phyloP scores from a whole-genome alignment of 2,113 vertebrate species.

The Polyodon spathula region DNA sequence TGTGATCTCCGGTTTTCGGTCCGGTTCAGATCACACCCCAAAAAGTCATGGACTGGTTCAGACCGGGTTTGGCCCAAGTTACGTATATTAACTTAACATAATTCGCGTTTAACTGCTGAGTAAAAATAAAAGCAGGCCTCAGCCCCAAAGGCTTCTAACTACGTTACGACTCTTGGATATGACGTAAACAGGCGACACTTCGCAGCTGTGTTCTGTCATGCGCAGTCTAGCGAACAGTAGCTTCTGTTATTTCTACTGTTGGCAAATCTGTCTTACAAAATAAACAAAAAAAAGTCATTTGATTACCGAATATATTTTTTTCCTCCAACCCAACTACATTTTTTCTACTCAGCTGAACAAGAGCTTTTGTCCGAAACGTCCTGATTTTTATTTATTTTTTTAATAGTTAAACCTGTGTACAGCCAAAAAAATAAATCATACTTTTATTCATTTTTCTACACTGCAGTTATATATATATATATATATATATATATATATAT shows the following conservation, averaged over 20 bases:
- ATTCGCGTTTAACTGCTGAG: neutral
- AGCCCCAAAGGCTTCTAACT: conserved; percentile 37
- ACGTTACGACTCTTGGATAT: conserved; percentile 42
- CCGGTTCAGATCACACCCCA: conserved; percentile 34
- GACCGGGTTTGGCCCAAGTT: conserved; percentile 32
- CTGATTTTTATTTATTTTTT: too few species aligned
- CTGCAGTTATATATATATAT: too few species aligned
- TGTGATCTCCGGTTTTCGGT: conserved; percentile 28
- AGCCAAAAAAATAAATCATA: too few species aligned
- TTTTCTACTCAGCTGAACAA: too few species aligned
- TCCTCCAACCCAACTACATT: too few species aligned
- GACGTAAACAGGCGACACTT: conserved; percentile 61
- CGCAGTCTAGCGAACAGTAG: neutral
- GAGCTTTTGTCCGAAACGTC: too few species aligned
- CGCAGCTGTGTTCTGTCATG: conserved; percentile 12
- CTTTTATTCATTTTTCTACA: too few species aligned
- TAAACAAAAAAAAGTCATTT: too few species aligned
- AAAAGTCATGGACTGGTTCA: conserved; percentile 38
- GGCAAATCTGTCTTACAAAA: too few species aligned
- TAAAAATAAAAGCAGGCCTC: conserved; percentile 50
- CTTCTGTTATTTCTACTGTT: neutral
- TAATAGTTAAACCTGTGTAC: too few species aligned
- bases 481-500: too few species aligned
- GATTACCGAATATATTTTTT: too few species aligned
- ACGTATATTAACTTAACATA: conserved; percentile 26